phyloP scores from a whole-genome alignment of 2,888 invertebrate genomes.

The Adineta ricciae region DNA sequence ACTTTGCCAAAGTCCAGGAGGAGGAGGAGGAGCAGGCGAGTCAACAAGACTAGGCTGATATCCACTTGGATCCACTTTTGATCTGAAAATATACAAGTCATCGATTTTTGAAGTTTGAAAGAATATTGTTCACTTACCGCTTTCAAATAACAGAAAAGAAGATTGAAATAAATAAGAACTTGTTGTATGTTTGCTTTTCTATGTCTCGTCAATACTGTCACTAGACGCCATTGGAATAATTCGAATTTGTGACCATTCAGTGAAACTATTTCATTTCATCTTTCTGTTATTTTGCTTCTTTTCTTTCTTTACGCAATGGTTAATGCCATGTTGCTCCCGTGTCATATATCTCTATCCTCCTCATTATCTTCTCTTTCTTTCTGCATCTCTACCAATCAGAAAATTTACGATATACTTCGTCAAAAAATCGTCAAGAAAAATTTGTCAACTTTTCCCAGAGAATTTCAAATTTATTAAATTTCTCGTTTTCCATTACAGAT shows the following conservation, averaged over 20 bases:
- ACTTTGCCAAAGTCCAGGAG: background rate
- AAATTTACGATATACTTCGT: background rate
- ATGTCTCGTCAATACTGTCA: background rate
- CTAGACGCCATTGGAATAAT: background rate
- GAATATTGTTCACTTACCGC: background rate
- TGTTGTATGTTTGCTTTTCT: background rate
- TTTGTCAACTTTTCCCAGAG: background rate
- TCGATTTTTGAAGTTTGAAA: background rate
- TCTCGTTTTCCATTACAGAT: background rate
- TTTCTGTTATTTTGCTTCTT: background rate
- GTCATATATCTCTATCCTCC: slow-evolving; percentile 5
- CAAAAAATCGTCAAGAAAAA: background rate
- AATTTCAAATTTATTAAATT: background rate
- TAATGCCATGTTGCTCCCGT: background rate
- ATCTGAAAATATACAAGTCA: background rate
- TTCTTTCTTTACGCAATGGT: background rate
- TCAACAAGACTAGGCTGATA: background rate
- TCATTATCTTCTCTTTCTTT: background rate
- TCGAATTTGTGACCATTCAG: background rate
- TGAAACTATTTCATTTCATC: background rate
- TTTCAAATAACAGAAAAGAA: background rate
- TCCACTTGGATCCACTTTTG: slow-evolving; percentile 19
- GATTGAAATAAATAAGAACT: background rate
- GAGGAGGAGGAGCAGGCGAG: background rate
- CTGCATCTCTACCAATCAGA: background rate